phyloP scores from a whole-genome alignment of 2,797 vertebrate genomes.

The Anolis apletophallus region DNA sequence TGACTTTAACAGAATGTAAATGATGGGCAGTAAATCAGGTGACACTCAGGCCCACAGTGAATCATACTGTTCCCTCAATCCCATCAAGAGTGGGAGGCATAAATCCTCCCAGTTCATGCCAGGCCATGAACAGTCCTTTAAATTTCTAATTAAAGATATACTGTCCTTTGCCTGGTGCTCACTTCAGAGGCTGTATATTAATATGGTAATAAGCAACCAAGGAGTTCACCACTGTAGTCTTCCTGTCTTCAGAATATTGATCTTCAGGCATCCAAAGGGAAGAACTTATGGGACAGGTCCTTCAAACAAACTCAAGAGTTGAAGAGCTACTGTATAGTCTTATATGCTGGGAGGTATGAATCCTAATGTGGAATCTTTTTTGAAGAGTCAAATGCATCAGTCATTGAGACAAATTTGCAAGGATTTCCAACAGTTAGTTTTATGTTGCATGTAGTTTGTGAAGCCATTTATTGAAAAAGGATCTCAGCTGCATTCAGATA shows the following conservation, averaged over 20 bases:
- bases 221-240: constrained; percentile 42
- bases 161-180: constrained; percentile 73
- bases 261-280: constrained; percentile 51
- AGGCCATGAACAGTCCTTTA: constrained; percentile 74
- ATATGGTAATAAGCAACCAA: constrained; percentile 63
- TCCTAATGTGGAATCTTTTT: constrained; percentile 2
- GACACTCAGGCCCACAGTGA: constrained; percentile 70
- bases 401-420: not conserved
- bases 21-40: constrained; percentile 88
- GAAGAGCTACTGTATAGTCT: constrained; percentile 27
- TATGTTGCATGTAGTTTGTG: not conserved
- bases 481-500: not conserved
- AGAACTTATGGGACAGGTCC: not conserved
- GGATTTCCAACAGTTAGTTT: not conserved
- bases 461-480: not conserved
- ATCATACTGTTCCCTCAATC: constrained; percentile 83
- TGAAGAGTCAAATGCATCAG: not conserved
- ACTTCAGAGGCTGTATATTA: constrained; percentile 66
- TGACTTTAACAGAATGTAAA: constrained; percentile 89
- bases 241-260: constrained; percentile 48
- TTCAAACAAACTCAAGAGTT: constrained; percentile 40
- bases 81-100: constrained; percentile 76
- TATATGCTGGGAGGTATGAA: constrained; percentile 11
- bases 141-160: constrained; percentile 77
- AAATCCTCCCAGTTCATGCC: constrained; percentile 75